A percentile compares a stretch with the other conserved stretches of the same genome.
phyloP scores from a whole-genome alignment of 2,113 vertebrate genomes.

The Sterrhoptilus dennistouni region DNA sequence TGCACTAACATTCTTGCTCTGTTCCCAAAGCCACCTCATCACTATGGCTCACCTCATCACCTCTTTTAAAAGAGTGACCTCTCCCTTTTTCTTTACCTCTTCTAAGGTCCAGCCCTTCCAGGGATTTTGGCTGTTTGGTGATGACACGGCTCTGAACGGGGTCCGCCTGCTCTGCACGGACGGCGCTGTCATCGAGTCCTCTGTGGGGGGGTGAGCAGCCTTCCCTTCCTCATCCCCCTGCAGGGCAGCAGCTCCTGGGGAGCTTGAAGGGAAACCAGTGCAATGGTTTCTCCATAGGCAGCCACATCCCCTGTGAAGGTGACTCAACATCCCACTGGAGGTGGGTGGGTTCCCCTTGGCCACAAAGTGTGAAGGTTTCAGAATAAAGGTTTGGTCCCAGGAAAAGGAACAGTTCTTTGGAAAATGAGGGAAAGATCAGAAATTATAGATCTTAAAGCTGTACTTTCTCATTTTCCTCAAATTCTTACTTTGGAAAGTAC shows the following conservation, averaged over 20 bases:
- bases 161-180: not conserved
- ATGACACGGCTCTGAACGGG: not conserved
- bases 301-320: not conserved
- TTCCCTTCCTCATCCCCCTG: fast-evolving
- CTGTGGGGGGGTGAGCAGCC: not conserved
- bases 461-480: not conserved
- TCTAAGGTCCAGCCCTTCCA: not conserved
- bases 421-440: not conserved
- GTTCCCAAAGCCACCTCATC: not conserved
- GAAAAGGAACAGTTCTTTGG: not conserved
- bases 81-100: not conserved
- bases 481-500: not conserved
- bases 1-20: not conserved
- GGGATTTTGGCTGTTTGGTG: not conserved
- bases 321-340: fast-evolving
- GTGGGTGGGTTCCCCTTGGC: not conserved
- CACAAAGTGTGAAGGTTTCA: not conserved
- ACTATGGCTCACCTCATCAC: fast-evolving
- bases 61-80: not conserved
- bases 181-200: not conserved
- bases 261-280: not conserved
- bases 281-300: not conserved
- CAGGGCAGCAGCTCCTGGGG: not conserved
- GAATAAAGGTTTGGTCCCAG: not conserved
- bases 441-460: not conserved